Evolutionary conservation across 2,113 vertebrate species (phyloP).

Genomic region (Sterna hirundo): DNA sequence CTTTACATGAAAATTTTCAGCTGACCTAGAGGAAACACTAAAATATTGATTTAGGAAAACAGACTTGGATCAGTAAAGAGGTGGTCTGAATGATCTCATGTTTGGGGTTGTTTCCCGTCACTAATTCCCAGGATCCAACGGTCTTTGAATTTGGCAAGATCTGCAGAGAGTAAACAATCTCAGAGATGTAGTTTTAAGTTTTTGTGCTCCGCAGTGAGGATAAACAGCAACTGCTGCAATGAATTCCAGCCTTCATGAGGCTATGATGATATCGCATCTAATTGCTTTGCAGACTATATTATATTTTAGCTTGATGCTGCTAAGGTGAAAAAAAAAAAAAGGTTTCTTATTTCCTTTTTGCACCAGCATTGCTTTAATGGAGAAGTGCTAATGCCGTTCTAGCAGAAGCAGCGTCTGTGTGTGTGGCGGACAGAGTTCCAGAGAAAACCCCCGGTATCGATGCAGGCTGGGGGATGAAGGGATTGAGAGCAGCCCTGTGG

Average conservation of each 20-base stretch:
- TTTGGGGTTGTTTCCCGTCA: neutral
- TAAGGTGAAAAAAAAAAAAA: neutral
- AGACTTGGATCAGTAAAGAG: neutral
- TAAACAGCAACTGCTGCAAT: neutral
- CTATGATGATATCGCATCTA: neutral
- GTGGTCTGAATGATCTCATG: neutral
- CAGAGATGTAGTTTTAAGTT: neutral
- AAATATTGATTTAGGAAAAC: slow-evolving; percentile 26
- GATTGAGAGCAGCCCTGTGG: neutral
- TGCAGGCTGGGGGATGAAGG: neutral
- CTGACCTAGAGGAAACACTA: slow-evolving; percentile 12
- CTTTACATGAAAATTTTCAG: neutral
- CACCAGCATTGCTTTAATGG: neutral
- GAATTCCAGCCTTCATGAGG: neutral
- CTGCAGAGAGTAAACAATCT: neutral
- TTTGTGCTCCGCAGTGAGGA: neutral
- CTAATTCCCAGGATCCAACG: neutral
- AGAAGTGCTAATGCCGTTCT: neutral
- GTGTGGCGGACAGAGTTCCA: neutral
- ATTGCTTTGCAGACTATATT: neutral
- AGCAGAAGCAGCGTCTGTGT: neutral
- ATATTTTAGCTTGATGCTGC: neutral
- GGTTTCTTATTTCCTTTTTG: neutral
- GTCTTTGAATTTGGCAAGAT: neutral
- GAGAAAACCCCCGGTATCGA: neutral